phyloP scores from a whole-genome alignment of 2,888 invertebrate species.

The Molorchus minor region DNA sequence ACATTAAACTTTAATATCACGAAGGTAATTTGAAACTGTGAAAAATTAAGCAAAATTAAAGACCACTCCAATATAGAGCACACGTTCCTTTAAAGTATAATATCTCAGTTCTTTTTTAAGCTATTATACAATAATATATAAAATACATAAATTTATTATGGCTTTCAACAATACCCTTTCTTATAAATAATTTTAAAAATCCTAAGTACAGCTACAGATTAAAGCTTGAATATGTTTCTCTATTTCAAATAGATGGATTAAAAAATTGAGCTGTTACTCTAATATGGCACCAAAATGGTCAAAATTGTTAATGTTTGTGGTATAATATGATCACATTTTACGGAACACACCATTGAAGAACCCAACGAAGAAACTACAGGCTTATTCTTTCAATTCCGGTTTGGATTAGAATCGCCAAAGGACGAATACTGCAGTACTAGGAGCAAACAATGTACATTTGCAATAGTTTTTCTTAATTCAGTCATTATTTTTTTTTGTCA shows the following conservation, averaged over 20 bases:
- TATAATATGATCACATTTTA: slow-evolving; percentile 57
- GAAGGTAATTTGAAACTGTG: slow-evolving; percentile 48
- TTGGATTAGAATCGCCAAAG: too few relatives aligned
- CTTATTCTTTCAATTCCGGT: slow-evolving; percentile 2
- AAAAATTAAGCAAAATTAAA: slow-evolving; percentile 45
- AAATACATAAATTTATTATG: slow-evolving; percentile 59
- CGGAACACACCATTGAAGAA: slow-evolving; percentile 63
- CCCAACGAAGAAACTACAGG: slow-evolving; percentile 50
- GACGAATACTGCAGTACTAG: too few relatives aligned
- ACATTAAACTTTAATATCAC: slow-evolving; percentile 59
- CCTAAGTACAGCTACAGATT: slow-evolving; percentile 57
- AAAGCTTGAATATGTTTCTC: slow-evolving; percentile 60
- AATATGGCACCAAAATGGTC: slow-evolving; percentile 64
- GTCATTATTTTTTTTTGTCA: too few relatives aligned
- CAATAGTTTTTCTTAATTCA: too few relatives aligned
- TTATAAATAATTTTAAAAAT: slow-evolving; percentile 58
- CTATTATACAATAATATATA: slow-evolving; percentile 60
- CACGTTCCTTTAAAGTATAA: slow-evolving; percentile 54
- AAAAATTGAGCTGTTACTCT: slow-evolving; percentile 65
- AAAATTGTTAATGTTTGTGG: slow-evolving; percentile 55
- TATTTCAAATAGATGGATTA: slow-evolving; percentile 57
- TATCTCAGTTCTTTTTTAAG: slow-evolving; percentile 56
- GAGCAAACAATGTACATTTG: too few relatives aligned
- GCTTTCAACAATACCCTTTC: slow-evolving; percentile 46
- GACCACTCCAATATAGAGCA: slow-evolving; percentile 53